These are phyloP conservation scores for Epinotia demarniana DNA, from an alignment of 2,888 invertebrate species.

Conservation along the genomic window DNA sequence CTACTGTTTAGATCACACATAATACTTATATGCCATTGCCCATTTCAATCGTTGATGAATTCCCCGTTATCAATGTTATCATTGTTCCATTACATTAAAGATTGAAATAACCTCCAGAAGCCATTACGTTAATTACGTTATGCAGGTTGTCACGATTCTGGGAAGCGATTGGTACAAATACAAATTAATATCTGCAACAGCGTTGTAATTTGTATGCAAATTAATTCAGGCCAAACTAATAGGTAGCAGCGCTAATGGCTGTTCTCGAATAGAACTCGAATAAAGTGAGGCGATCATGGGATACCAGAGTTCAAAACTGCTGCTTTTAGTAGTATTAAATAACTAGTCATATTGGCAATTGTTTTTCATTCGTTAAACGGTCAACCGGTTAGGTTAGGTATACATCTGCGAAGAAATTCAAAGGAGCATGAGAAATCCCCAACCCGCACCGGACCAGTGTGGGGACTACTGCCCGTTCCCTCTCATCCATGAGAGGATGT, in stretches of 20 bases:
- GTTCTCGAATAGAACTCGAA: slow-evolving; percentile 49
- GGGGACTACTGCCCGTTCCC: too few relatives aligned
- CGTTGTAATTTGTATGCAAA: slow-evolving; percentile 77
- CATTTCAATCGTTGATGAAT: background rate
- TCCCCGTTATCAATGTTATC: slow-evolving; percentile 1
- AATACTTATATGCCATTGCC: too few relatives aligned
- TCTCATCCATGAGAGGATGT: too few relatives aligned
- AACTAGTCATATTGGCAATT: background rate
- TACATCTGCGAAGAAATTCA: too few relatives aligned
- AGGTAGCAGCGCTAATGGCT: slow-evolving; percentile 57
- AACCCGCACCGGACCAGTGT: too few relatives aligned
- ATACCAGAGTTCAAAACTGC: background rate
- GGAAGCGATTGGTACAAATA: slow-evolving; percentile 51
- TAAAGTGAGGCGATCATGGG: background rate
- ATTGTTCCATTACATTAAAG: slow-evolving; percentile 6
- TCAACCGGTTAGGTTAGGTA: too few relatives aligned
- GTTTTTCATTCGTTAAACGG: too few relatives aligned
- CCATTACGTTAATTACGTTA: slow-evolving; percentile 30
- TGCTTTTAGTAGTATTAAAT: background rate
- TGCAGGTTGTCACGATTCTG: slow-evolving; percentile 21
- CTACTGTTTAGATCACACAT: too few relatives aligned
- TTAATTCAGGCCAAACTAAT: slow-evolving; percentile 77
- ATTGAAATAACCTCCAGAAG: slow-evolving; percentile 25
- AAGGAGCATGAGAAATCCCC: too few relatives aligned
- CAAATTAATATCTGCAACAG: slow-evolving; percentile 61